These are phyloP conservation scores for Tympanuchus pallidicinctus DNA, from an alignment of 2,113 vertebrate species.

Conservation along the genomic window DNA sequence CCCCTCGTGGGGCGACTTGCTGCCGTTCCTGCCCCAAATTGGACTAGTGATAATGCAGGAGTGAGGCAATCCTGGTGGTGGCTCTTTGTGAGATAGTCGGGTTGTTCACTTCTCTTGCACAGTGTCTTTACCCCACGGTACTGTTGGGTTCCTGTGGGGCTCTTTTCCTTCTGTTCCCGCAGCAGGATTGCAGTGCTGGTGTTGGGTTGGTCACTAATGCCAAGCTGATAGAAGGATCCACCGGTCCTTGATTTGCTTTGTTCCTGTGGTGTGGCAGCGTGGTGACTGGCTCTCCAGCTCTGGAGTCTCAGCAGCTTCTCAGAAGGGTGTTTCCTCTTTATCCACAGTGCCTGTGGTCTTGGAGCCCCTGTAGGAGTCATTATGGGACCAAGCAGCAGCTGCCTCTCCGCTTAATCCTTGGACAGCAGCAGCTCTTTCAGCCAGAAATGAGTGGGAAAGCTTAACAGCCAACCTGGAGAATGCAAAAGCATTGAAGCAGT, in stretches of 20 bases:
- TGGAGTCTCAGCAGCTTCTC: fast-evolving
- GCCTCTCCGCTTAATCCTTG: not conserved
- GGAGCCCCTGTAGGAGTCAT: not conserved
- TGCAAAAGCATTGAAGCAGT: not conserved
- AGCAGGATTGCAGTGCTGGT: fast-evolving
- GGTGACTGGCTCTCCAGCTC: fast-evolving
- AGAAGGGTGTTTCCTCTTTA: not conserved
- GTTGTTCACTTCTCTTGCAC: not conserved
- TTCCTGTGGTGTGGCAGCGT: not conserved
- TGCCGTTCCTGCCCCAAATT: not conserved
- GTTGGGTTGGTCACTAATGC: not conserved
- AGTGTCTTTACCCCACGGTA: fast-evolving
- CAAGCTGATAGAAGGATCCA: not conserved
- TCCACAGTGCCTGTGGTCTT: fast-evolving
- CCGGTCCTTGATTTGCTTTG: not conserved
- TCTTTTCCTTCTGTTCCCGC: fast-evolving
- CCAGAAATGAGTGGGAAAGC: not conserved
- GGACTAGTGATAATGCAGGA: fast-evolving
- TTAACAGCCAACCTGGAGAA: not conserved
- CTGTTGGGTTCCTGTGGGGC: fast-evolving
- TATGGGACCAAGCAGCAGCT: not conserved
- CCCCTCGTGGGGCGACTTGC: not conserved
- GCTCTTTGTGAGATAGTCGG: not conserved
- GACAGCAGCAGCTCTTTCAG: not conserved
- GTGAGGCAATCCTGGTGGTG: not conserved